phyloP scores from a whole-genome alignment of 1,140 invertebrate genomes.

The Philotrypesis tridentata region DNA sequence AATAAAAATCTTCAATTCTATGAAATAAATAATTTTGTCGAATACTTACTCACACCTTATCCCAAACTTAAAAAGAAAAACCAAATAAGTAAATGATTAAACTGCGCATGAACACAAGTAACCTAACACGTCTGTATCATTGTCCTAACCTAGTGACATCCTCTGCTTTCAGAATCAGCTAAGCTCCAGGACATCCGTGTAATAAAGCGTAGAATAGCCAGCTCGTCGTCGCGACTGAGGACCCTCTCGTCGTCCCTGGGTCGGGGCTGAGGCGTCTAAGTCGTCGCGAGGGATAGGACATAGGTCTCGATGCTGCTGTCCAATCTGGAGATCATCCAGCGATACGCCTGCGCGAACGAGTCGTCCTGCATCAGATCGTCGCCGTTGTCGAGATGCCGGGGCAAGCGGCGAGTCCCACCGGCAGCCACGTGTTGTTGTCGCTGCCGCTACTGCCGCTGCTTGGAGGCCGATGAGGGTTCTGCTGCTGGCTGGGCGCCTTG shows the following conservation, averaged over 20 bases:
- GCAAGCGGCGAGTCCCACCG: not conserved
- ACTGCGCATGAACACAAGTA: no score
- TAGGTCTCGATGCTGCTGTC: not conserved
- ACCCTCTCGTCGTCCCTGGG: not conserved
- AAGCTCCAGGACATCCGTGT: not conserved
- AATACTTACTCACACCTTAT: no score
- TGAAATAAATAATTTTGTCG: no score
- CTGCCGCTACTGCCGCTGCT: not conserved
- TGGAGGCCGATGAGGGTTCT: slow-evolving; percentile 8
- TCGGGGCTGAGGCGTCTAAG: not conserved
- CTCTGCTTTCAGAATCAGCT: not conserved
- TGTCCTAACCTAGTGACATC: not conserved
- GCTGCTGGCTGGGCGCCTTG: slow-evolving; percentile 28
- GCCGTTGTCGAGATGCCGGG: not conserved
- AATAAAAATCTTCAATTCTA: no score
- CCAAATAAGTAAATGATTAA: no score
- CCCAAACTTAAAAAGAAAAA: no score
- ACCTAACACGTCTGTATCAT: no score
- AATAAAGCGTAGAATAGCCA: not conserved
- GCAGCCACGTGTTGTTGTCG: not conserved
- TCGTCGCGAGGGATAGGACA: not conserved
- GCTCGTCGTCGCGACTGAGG: not conserved
- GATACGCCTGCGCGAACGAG: not conserved
- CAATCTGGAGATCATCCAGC: not conserved
- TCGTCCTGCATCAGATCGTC: not conserved